Evolutionary conservation across 2,113 vertebrate species (phyloP), one percentile per base, ranked within the genome.

Genomic region (Laticauda colubrina): DNA sequence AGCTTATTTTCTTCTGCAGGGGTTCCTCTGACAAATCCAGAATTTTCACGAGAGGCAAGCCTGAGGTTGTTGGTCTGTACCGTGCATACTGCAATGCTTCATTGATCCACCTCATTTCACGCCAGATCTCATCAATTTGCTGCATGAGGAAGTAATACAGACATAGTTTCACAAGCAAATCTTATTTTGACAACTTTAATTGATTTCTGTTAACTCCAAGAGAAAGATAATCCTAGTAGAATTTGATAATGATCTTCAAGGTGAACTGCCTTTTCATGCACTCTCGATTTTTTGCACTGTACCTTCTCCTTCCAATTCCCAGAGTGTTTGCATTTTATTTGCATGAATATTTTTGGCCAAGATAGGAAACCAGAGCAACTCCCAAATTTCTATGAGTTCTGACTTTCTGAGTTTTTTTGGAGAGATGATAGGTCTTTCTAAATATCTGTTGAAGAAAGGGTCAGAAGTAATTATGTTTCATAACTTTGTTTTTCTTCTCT

Each of bases 51-150:
- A 99, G 96, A 11, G 97, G 97, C 9, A 99, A 97, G 56, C 98
- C 98, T 34, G 98, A 98, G 12, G 97, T 96, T 0, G 99, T 98
- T 91, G 99, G 98, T 93, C 98, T 99, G 97, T 99, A 99, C 91
- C 99, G 98, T 10, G 99, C 99, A 45, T 98, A 98, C 97, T 99
- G 99, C 86, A 99, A 97, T 0, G 98, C 99, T 93, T 99, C 99
- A 11, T 98, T 99, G 91, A 99, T 98, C 99, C 99, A 99, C 11
- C 99, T 98, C 90, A 98, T 98, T 95, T 99, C 98, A 2, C 98
- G 98, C 97, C 99, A 99, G 94, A 99, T 98, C 96, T 99, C 99
- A 94, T 99, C 99, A 94, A 98, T 98, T 97, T 99, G 99, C 99
- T 99, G 95, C 90, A 91, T 54, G 94, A 92, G 34, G 90, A 95